Evolutionary conservation across 2,888 invertebrate species (phyloP).

Genomic region (Caenorhabditis becei): DNA sequence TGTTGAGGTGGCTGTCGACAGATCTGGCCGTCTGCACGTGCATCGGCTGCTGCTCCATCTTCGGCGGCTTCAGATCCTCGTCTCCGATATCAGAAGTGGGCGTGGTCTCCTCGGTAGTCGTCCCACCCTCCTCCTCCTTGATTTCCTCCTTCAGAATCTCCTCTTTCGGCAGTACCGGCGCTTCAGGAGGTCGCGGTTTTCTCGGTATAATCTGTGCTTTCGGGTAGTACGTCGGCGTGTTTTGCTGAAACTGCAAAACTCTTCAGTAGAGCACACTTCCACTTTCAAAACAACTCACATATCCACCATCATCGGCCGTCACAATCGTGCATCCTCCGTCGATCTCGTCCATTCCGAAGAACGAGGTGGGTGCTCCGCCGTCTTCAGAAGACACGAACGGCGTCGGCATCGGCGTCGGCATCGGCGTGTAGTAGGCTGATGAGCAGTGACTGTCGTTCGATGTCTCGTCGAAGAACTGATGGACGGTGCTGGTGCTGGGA

Average conservation of each 20-base stretch:
- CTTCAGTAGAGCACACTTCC: background rate
- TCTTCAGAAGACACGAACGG: slow-evolving; percentile 44
- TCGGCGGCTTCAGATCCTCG: background rate
- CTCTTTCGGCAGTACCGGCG: slow-evolving; percentile 3
- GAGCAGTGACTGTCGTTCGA: slow-evolving; percentile 13
- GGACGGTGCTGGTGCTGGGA: background rate
- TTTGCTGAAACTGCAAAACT: background rate
- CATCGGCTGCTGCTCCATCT: slow-evolving; percentile 18
- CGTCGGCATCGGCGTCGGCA: slow-evolving; percentile 21
- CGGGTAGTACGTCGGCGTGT: slow-evolving; percentile 9
- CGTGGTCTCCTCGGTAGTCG: background rate
- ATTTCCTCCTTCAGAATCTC: slow-evolving; percentile 7
- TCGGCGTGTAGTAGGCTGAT: slow-evolving; percentile 27
- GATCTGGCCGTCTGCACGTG: slow-evolving; percentile 32
- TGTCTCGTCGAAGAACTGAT: slow-evolving; percentile 22
- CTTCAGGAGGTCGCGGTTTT: slow-evolving; percentile 8
- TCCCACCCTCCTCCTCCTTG: background rate
- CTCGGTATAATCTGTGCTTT: slow-evolving; percentile 34
- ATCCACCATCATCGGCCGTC: background rate
- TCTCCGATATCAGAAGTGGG: background rate
- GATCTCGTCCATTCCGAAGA: slow-evolving; percentile 46
- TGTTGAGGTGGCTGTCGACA: slow-evolving; percentile 9
- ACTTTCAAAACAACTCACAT: background rate
- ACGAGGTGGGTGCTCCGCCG: slow-evolving; percentile 41
- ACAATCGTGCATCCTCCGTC: slow-evolving; percentile 27